Conservation (phyloP, 2,113 vertebrate species). For the Hypomesus transpacificus region DNA sequence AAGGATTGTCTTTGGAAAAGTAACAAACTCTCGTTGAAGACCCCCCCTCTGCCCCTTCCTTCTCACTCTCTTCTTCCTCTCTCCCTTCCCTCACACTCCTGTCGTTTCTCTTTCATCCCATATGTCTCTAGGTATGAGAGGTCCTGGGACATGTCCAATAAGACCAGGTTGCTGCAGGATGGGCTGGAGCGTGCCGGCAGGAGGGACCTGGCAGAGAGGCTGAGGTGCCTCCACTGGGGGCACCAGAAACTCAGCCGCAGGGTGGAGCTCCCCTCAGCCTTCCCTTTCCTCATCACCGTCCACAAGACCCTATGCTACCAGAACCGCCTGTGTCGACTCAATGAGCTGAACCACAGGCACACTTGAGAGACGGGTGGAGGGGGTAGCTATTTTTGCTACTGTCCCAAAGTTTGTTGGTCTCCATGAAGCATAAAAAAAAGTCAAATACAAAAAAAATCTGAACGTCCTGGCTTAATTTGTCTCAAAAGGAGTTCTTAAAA, state of each 20-base stretch:
- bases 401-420: background rate
- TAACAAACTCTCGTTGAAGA: background rate
- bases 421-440: background rate
- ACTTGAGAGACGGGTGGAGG: conserved; percentile 25
- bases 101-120: background rate
- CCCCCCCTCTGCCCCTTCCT: too few species aligned
- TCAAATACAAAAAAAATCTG: too few species aligned
- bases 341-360: conserved; percentile 64
- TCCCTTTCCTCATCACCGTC: conserved; percentile 73
- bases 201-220: conserved; percentile 66
- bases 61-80: background rate
- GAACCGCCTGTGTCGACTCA: conserved; percentile 69
- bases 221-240: conserved; percentile 70
- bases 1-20: background rate
- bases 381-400: background rate
- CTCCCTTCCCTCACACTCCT: background rate
- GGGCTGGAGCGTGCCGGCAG: conserved; percentile 66
- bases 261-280: conserved; percentile 73
- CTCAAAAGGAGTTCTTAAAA: too few species aligned
- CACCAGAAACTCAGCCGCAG: conserved; percentile 71
- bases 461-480: too few species aligned
- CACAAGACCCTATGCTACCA: conserved; percentile 73
- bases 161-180: conserved; percentile 71
- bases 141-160: conserved; percentile 65
- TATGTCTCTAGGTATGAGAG: conserved; percentile 55